These are phyloP conservation scores for Carassius auratus DNA, from an alignment of 2,113 vertebrate species.

Conservation along the genomic window DNA sequence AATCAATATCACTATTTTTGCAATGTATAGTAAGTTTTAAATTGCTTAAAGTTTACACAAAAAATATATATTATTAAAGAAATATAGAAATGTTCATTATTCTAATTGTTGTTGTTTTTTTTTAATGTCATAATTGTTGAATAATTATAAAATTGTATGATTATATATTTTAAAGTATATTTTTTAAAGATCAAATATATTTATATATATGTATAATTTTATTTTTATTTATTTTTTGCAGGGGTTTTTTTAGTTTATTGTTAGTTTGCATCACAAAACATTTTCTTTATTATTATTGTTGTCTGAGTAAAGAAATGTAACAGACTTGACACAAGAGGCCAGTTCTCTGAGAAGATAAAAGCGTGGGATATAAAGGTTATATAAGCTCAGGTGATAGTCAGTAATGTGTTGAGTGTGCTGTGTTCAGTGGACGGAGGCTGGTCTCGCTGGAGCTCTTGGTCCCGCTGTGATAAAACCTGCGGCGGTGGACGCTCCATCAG, in stretches of 20 bases:
- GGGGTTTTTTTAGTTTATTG: too few relatives aligned
- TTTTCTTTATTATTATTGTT: not conserved
- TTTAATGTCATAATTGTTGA: not conserved
- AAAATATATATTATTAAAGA: not conserved
- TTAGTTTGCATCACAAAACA: not conserved
- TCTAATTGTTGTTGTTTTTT: too few relatives aligned
- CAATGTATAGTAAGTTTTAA: not conserved
- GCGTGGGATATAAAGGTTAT: not conserved
- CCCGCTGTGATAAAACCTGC: slow-evolving; percentile 84
- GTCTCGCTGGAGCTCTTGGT: slow-evolving; percentile 90
- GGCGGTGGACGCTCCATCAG: slow-evolving; percentile 83
- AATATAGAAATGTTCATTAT: not conserved
- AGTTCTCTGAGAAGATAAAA: not conserved
- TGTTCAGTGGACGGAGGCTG: slow-evolving; percentile 82
- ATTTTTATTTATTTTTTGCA: too few relatives aligned
- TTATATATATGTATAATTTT: too few relatives aligned
- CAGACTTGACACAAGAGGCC: not conserved
- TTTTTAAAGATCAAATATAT: too few relatives aligned
- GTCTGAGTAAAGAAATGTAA: not conserved
- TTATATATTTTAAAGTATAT: too few relatives aligned
- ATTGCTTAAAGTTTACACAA: not conserved
- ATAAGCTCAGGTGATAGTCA: not conserved
- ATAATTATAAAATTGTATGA: too few relatives aligned
- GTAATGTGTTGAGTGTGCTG: not conserved
- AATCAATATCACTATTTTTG: not conserved